Percentiles rank a stretch among this genome's conserved stretches.
Evolutionary conservation across 1,140 invertebrate species (phyloP).

Genomic region (Ladona fulva): DNA sequence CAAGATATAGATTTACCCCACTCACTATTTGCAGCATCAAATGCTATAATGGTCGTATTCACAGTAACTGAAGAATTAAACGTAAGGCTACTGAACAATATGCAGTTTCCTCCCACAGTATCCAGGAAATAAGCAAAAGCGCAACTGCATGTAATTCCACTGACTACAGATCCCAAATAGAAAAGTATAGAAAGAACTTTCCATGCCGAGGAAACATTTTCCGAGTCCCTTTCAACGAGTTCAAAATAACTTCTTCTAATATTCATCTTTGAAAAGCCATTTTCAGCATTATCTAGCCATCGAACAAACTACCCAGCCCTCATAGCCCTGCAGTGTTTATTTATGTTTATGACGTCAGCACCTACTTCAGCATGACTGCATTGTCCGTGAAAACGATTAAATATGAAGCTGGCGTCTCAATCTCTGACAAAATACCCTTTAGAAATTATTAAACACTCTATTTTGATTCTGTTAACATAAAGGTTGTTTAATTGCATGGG

Average conservation of each 20-base stretch:
- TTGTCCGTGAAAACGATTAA: no score
- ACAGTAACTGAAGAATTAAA: constrained; percentile 3
- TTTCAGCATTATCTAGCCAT: not conserved
- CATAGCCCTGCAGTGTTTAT: not conserved
- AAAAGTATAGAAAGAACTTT: constrained; percentile 14
- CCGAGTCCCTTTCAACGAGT: constrained; percentile 12
- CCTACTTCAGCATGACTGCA: no score
- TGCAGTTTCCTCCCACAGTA: constrained; percentile 14
- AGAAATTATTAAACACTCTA: no score
- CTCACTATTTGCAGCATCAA: constrained; percentile 12
- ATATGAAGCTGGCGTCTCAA: no score
- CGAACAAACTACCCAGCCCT: not conserved
- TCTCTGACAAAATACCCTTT: no score
- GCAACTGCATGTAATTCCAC: constrained; percentile 14
- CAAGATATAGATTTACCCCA: constrained; percentile 13
- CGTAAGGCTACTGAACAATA: constrained; percentile 14
- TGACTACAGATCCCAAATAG: constrained; percentile 1
- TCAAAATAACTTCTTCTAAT: constrained; percentile 9
- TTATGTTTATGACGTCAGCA: not conserved
- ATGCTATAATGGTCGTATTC: not conserved
- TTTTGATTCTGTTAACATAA: no score
- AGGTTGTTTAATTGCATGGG: no score
- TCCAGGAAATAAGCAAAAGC: not conserved
- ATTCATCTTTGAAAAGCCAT: not conserved
- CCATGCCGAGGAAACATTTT: constrained; percentile 13